Conservation (phyloP, 2,113 vertebrate species). For the Leptodactylus fuscus region DNA sequence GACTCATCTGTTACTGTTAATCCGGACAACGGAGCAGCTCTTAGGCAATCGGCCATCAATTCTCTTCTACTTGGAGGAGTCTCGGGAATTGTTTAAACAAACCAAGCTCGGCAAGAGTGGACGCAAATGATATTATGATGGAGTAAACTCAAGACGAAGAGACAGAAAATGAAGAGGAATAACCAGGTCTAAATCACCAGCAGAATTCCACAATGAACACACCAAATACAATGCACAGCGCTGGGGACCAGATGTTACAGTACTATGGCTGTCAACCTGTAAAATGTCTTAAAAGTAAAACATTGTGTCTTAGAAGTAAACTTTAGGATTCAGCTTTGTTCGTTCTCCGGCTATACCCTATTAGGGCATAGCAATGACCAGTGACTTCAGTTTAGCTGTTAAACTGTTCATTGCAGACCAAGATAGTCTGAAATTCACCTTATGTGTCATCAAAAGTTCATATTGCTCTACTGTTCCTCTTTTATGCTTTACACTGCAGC, state of each 20-base stretch:
- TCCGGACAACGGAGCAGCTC: slow-evolving; percentile 27
- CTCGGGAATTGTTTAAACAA: slow-evolving; percentile 42
- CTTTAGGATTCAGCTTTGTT: not conserved
- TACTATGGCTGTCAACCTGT: too few species aligned
- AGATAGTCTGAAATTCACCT: too few species aligned
- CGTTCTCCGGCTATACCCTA: not conserved
- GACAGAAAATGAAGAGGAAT: not conserved
- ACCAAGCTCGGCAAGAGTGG: not conserved
- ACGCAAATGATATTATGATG: slow-evolving; percentile 31
- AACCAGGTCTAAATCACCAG: not conserved
- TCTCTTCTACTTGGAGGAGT: not conserved
- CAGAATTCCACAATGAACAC: not conserved
- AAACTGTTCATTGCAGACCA: too few species aligned
- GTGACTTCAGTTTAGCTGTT: too few species aligned
- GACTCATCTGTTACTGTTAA: slow-evolving; percentile 39
- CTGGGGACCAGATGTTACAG: too few species aligned
- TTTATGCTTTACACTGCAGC: too few species aligned
- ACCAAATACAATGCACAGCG: too few species aligned
- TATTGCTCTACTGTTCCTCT: too few species aligned
- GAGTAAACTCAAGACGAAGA: not conserved
- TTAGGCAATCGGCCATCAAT: slow-evolving; percentile 46
- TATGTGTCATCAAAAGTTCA: too few species aligned
- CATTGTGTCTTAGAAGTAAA: not conserved
- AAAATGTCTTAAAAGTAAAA: too few species aligned
- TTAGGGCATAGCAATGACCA: not conserved